These are phyloP conservation scores for Crotophaga sulcirostris DNA, from an alignment of 2,113 vertebrate species.

Conservation along the genomic window DNA sequence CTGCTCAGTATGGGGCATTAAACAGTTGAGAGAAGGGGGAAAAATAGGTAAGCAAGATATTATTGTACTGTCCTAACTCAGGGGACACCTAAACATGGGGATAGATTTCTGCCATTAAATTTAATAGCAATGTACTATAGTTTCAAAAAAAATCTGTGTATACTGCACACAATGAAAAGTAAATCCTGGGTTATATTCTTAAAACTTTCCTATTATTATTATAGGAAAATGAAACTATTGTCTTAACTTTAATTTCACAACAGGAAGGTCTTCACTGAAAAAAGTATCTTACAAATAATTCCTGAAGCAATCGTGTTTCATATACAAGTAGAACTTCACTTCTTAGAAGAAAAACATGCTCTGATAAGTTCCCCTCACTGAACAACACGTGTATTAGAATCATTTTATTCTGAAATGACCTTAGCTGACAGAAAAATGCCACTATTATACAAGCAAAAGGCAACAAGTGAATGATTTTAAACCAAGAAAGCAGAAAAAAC, in stretches of 20 bases:
- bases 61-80: neutral
- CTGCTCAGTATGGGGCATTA: neutral
- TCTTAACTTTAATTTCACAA: neutral
- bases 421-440: constrained; percentile 28
- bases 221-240: neutral
- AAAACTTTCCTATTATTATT: neutral
- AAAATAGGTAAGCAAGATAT: neutral
- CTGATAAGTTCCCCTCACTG: neutral
- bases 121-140: neutral
- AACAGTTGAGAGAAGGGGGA: neutral
- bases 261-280: neutral
- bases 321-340: neutral
- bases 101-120: neutral
- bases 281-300: neutral
- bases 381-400: neutral
- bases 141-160: neutral
- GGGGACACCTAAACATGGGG: neutral
- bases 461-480: constrained; percentile 12
- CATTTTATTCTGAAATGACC: neutral
- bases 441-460: constrained; percentile 11
- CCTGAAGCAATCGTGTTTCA: neutral
- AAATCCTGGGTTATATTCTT: neutral
- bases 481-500: neutral
- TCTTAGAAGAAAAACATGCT: neutral
- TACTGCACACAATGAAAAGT: neutral